Conservation (phyloP, 2,797 vertebrate genomes). For the Phataginus tetradactyla region DNA sequence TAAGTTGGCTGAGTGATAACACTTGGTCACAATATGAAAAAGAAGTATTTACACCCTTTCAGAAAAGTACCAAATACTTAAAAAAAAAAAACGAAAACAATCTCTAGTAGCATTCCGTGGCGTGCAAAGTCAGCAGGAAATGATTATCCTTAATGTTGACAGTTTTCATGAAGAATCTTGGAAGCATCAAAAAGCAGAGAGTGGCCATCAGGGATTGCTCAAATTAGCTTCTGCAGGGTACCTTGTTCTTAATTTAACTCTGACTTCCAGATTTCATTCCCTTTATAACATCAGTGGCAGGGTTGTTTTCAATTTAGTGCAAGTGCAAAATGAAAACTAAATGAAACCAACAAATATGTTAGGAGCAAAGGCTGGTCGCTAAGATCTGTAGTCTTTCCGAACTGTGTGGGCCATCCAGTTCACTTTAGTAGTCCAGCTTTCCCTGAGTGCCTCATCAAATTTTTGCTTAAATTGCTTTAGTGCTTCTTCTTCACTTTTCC, state of each 20-base stretch:
- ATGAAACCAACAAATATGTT: neutral
- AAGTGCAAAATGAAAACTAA: slow-evolving; percentile 76
- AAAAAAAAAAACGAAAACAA: slow-evolving; percentile 64
- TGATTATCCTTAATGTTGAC: slow-evolving; percentile 85
- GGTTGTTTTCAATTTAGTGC: slow-evolving; percentile 85
- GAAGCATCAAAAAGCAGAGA: slow-evolving; percentile 85
- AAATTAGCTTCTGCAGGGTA: slow-evolving; percentile 35
- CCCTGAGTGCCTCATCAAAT: slow-evolving; percentile 97
- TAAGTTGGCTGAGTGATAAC: slow-evolving; percentile 71
- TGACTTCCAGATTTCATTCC: slow-evolving; percentile 81
- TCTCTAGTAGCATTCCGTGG: slow-evolving; percentile 85
- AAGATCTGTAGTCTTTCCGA: slow-evolving; percentile 96
- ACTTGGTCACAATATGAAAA: slow-evolving; percentile 83
- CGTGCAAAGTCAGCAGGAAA: slow-evolving; percentile 92
- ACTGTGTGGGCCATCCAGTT: slow-evolving; percentile 99
- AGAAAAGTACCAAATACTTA: slow-evolving; percentile 87
- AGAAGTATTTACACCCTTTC: slow-evolving; percentile 86
- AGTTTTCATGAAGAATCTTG: slow-evolving; percentile 82
- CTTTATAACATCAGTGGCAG: slow-evolving; percentile 85
- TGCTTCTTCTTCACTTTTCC: slow-evolving; percentile 97
- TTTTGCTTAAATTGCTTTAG: slow-evolving; percentile 99
- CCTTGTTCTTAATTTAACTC: slow-evolving; percentile 62
- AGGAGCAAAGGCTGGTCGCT: slow-evolving; percentile 76
- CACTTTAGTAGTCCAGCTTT: slow-evolving; percentile 99
- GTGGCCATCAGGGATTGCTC: slow-evolving; percentile 78